A percentile compares a stretch with the other conserved stretches of the same genome.
Conservation (phyloP, 2,113 vertebrate species). For the Cyprinodon brontotheroides region DNA sequence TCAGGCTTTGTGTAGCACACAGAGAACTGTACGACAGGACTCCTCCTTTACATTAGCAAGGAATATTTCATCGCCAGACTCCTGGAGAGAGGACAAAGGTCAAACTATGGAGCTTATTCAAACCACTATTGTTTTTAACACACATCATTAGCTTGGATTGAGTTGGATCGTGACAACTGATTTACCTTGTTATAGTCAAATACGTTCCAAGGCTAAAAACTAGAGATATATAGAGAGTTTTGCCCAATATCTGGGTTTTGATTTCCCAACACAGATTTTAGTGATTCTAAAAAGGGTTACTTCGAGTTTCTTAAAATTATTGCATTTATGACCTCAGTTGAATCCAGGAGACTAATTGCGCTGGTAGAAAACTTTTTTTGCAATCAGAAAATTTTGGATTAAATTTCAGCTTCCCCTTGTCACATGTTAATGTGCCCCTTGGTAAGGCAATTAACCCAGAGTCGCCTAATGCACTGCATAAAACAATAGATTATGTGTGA, state of each 20-base stretch:
- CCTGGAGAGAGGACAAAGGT: conserved; percentile 60
- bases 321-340: background rate
- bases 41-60: conserved; percentile 60
- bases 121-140: conserved; percentile 68
- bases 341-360: no score
- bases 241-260: background rate
- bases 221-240: background rate
- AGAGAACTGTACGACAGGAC: conserved; percentile 51
- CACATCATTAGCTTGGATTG: conserved; percentile 53
- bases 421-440: no score
- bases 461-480: no score
- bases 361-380: no score
- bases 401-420: no score
- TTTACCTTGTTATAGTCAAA: conserved; percentile 35
- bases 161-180: conserved; percentile 47
- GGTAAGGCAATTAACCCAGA: no score
- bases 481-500: no score
- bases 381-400: no score
- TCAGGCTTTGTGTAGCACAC: conserved; percentile 66
- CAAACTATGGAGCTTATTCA: conserved; percentile 59
- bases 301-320: background rate
- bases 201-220: conserved; percentile 34
- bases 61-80: conserved; percentile 69
- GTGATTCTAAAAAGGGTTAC: background rate
- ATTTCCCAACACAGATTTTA: background rate